phyloP scores from a whole-genome alignment of 2,797 vertebrate species.

The Nannoperca obscura region DNA sequence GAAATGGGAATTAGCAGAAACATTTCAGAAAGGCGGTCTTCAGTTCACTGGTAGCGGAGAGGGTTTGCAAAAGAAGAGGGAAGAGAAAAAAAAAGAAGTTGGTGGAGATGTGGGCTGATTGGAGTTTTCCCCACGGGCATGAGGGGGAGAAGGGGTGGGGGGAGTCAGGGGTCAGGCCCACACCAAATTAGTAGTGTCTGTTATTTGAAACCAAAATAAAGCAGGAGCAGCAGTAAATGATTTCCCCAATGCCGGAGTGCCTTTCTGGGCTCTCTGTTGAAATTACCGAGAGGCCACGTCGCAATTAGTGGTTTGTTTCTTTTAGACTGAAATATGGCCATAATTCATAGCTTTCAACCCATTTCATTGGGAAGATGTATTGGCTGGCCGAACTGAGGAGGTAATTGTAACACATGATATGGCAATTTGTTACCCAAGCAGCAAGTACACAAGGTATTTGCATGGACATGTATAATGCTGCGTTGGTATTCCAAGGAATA shows the following conservation, averaged over 20 bases:
- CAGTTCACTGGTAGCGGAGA: slow-evolving; percentile 82
- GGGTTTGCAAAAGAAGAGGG: slow-evolving; percentile 40
- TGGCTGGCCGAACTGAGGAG: slow-evolving; percentile 79
- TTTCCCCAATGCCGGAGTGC: slow-evolving; percentile 85
- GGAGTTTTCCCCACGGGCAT: slow-evolving; percentile 86
- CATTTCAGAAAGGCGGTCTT: slow-evolving; percentile 87
- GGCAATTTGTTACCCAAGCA: slow-evolving; percentile 87
- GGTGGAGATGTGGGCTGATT: slow-evolving; percentile 89
- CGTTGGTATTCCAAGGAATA: slow-evolving; percentile 52
- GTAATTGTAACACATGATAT: slow-evolving; percentile 89
- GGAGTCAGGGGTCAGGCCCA: slow-evolving; percentile 88
- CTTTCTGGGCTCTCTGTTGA: slow-evolving; percentile 85
- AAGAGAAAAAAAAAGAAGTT: slow-evolving; percentile 25
- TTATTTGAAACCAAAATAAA: slow-evolving; percentile 95
- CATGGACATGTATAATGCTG: slow-evolving; percentile 71
- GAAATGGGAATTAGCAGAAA: slow-evolving; percentile 97
- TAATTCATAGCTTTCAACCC: slow-evolving; percentile 90
- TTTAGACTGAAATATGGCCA: slow-evolving; percentile 90
- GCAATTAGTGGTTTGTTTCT: slow-evolving; percentile 91
- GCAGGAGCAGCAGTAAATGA: slow-evolving; percentile 89
- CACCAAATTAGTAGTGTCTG: slow-evolving; percentile 94
- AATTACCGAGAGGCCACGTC: slow-evolving; percentile 86
- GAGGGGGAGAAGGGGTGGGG: slow-evolving; percentile 50
- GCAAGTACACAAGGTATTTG: slow-evolving; percentile 86
- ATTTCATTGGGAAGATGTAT: slow-evolving; percentile 85